Conservation (phyloP, 2,797 vertebrate species). For the Lemur catta region DNA sequence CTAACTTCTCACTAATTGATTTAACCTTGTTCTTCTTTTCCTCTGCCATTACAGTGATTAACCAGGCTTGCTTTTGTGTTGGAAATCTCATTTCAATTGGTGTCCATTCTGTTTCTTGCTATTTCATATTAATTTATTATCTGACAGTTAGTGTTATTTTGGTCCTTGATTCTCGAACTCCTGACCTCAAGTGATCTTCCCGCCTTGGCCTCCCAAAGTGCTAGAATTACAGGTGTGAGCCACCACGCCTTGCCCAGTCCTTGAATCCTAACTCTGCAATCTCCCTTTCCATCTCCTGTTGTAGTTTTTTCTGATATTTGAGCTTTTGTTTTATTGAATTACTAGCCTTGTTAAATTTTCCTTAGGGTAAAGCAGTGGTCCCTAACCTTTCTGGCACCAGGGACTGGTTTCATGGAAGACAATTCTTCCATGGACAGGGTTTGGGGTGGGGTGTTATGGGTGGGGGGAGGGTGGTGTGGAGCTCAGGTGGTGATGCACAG, state of each 20-base stretch:
- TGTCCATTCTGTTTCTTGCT: not conserved
- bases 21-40: conserved; percentile 22
- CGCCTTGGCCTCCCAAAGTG: no score
- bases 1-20: conserved; percentile 5
- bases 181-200: no score
- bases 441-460: no score
- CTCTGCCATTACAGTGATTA: not conserved
- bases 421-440: no score
- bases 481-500: no score
- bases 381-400: no score
- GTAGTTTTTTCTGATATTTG: not conserved
- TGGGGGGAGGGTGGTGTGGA: no score
- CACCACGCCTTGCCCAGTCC: no score
- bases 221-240: no score
- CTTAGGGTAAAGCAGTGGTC: not conserved
- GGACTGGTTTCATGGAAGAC: no score
- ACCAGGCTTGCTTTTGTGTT: not conserved
- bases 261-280: not conserved
- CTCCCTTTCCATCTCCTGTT: not conserved
- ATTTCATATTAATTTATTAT: not conserved
- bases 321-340: conserved; percentile 18
- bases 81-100: not conserved
- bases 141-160: not conserved
- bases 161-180: not conserved
- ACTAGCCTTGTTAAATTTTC: not conserved